These are phyloP conservation scores for Aphidius ervi DNA, from an alignment of 1,140 invertebrate species.

Conservation along the genomic window DNA sequence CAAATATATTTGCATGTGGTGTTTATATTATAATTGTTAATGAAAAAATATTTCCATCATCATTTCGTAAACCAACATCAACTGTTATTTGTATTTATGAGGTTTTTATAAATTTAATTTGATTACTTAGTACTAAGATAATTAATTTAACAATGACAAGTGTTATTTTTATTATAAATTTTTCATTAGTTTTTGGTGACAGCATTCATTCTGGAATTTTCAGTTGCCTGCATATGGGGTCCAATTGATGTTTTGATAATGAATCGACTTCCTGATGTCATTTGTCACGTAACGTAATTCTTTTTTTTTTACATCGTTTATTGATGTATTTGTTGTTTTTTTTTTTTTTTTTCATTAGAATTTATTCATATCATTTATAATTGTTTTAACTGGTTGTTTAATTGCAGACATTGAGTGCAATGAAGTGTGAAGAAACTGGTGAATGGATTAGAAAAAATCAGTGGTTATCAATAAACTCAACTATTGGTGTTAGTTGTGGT, in stretches of 20 bases:
- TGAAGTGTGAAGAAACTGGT: constrained; percentile 22
- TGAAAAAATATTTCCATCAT: constrained; percentile 30
- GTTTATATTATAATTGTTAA: constrained; percentile 35
- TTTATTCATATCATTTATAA: background rate
- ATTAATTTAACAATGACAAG: background rate
- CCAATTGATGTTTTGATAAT: constrained; percentile 36
- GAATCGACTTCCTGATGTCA: constrained; percentile 25
- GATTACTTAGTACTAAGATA: too few relatives aligned
- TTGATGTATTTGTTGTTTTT: background rate
- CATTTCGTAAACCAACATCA: constrained; percentile 28
- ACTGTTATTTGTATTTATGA: constrained; percentile 35
- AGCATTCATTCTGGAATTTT: constrained; percentile 39
- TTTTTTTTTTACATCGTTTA: constrained; percentile 3
- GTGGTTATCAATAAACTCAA: constrained; percentile 24
- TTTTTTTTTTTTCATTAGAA: background rate
- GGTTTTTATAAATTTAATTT: constrained; percentile 21
- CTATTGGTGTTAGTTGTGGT: constrained; percentile 23
- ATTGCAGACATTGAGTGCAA: constrained; percentile 13
- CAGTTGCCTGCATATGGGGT: constrained; percentile 35
- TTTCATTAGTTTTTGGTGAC: constrained; percentile 37
- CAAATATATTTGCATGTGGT: constrained; percentile 31
- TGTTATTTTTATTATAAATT: background rate
- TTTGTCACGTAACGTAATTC: constrained; percentile 33
- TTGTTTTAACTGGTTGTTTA: background rate
- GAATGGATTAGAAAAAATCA: constrained; percentile 23